Base-by-base conservation (phyloP, 2,888 invertebrate genomes). In the Eupithecia tripunctaria region DNA sequence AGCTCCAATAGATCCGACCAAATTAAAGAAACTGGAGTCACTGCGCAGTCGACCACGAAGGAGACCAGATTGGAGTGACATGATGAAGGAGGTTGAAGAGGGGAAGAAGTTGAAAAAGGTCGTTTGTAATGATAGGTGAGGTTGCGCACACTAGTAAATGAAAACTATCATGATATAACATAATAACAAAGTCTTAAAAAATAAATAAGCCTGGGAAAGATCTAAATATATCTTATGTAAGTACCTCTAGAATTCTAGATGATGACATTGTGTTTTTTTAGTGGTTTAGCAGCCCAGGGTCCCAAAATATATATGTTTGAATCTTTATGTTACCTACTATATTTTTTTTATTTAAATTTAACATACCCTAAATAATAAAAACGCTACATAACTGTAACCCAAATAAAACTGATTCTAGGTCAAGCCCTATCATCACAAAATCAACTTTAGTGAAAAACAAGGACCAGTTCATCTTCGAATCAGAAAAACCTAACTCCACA, bases 1-100 rank as follows among this genome's bases (percentile, higher is more conserved):
- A 82, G 92, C 95, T 18, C 94, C 95, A 0, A 82, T 97, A 0
- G 95, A 95, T 68, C 93, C 95, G 0, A 86, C 93, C 15, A 97
- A 97, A 83, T 90, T 96, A 77, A 95, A 96, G 80, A 96, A 95
- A 82, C 82, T 98, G 74, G 98, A 98, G 74, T 95, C 95, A 81
- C 95, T 98, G 27, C 96, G 96, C 91, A 96, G 96, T 80, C 95
- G 97, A 80, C 97, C 98, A 0, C 95, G 98, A 79, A 96, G 95
- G 85, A 95, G 98, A 79, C 98, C 98, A 0, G 98, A 98, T 87
- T 98, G 98, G 98, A 97, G 96, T 21, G 96, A 96, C 82, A 97
- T 98, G 96, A 97, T 98, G 96, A 98, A 98, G 88, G 98, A 98
- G 89, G 97, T 98, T n/a, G 98, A 98, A 86, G 94, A 96, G 78